Conservation (phyloP, 1,140 invertebrate genomes). For the Drosophila santomea region DNA sequence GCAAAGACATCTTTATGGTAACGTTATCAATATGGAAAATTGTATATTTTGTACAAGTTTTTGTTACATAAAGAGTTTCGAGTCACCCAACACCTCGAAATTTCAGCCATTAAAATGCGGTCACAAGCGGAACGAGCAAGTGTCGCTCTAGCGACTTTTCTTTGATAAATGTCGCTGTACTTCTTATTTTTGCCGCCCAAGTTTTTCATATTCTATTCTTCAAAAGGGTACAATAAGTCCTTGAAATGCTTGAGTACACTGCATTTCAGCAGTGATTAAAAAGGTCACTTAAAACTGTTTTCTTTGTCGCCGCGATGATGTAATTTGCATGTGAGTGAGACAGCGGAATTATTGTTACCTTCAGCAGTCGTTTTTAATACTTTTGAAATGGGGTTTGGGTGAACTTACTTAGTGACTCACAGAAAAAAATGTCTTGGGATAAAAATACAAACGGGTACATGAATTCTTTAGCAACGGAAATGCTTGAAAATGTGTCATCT, state of each 20-base stretch:
- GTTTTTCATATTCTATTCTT: background rate
- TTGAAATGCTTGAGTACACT: background rate
- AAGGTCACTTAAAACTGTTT: background rate
- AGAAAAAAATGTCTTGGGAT: background rate
- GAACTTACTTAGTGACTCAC: conserved; percentile 1
- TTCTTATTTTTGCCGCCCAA: background rate
- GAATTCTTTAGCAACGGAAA: conserved; percentile 1
- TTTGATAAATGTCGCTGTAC: background rate
- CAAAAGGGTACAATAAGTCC: background rate
- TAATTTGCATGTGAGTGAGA: background rate
- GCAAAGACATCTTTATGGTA: too few species aligned
- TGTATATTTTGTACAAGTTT: background rate
- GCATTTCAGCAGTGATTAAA: background rate
- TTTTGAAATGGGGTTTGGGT: background rate
- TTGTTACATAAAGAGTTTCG: background rate
- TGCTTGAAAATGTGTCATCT: conserved; percentile 7
- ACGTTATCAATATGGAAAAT: conserved; percentile 1
- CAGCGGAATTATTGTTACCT: conserved; percentile 1
- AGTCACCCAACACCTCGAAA: conserved; percentile 4
- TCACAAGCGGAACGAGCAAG: conserved; percentile 24
- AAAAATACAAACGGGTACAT: background rate
- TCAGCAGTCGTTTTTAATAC: background rate
- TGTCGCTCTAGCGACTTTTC: conserved; percentile 29
- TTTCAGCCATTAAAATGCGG: conserved; percentile 7
- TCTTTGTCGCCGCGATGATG: conserved; percentile 4